Base-by-base conservation (phyloP, 2,797 vertebrate genomes). In the Pogoniulus pusillus region DNA sequence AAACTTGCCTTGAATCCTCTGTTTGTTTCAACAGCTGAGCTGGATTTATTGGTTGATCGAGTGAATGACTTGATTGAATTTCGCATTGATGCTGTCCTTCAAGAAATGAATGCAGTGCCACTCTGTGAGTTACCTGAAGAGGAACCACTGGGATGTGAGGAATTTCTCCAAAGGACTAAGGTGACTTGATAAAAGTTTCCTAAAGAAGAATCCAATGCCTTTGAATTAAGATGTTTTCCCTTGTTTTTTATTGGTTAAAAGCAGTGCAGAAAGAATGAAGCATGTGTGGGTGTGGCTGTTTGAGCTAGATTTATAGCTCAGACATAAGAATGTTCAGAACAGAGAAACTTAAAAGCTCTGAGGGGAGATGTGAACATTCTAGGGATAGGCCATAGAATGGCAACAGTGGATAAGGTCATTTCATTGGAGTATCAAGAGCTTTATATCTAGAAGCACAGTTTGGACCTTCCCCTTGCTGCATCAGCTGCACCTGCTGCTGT, bases 21-120 rank as follows among this genome's bases (percentile, higher is more conserved):
- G 23, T 86, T 94, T 87, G 49, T 51, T 81, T 76, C 72, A 58
- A 68, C 93, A 99, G 99, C 90, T 87, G 97, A 97, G 43, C 95
- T 99, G 90, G 99, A 99, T 94, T 95, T 98, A 85, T 68, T 99
- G 76, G 94, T 99, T 82, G 97, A 99, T 97, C 97, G 95, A 83
- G 98, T 98, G 86, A 98, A 98, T 12, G 98, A 99, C 87, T 92
- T 99, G 96, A 96, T 99, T 78, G 98, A 99, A 96, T 99, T 99
- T 95, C 97, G 98, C 82, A 98, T 99, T n/a, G 97, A 98, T 18
- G 97, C 98, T 11, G 95, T 98, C 8, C 96, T 99, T 74, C 98
- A 98, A 89, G 98, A 99, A 90, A 99, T 99, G 98, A 98, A 97
- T 54, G 54, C 37, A 5, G 95, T 95, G 12, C 96, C 92, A 0